Evolutionary conservation across 2,888 invertebrate species (phyloP).

Genomic region (Zele albiditarsus): DNA sequence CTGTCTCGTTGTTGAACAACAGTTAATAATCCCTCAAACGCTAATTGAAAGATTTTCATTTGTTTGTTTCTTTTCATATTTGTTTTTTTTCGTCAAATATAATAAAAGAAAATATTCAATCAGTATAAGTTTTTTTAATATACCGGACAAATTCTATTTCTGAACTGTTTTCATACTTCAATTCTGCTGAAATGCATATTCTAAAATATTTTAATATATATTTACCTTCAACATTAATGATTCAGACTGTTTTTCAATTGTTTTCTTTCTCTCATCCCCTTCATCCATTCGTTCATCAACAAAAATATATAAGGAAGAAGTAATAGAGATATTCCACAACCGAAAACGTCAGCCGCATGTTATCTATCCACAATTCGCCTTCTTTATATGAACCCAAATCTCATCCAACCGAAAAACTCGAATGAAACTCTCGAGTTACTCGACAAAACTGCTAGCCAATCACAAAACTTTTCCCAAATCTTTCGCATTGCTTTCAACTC

Average conservation of each 20-base stretch:
- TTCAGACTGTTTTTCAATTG: not conserved
- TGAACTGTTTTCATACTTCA: not conserved
- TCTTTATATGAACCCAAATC: slow-evolving; percentile 7
- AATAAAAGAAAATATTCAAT: not conserved
- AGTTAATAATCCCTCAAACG: not conserved
- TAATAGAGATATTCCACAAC: slow-evolving; percentile 7
- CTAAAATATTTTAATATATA: not conserved
- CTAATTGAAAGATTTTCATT: not conserved
- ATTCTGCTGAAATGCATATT: not conserved
- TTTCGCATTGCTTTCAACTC: slow-evolving; percentile 3
- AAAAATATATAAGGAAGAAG: not conserved
- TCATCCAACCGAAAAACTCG: not conserved
- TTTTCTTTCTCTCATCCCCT: not conserved
- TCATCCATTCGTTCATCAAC: not conserved
- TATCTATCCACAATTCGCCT: slow-evolving; percentile 4
- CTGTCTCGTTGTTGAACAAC: not conserved
- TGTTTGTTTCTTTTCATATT: not conserved
- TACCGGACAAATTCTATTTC: not conserved
- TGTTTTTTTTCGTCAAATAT: not conserved
- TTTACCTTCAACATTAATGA: not conserved
- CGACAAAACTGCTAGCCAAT: slow-evolving; percentile 9
- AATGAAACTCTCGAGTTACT: slow-evolving; percentile 9
- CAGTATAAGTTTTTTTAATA: not conserved
- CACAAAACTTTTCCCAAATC: slow-evolving; percentile 11
- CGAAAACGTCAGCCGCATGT: slow-evolving; percentile 7